Base-by-base conservation (phyloP, 2,888 invertebrate genomes). In the Cataglyphis livida region DNA sequence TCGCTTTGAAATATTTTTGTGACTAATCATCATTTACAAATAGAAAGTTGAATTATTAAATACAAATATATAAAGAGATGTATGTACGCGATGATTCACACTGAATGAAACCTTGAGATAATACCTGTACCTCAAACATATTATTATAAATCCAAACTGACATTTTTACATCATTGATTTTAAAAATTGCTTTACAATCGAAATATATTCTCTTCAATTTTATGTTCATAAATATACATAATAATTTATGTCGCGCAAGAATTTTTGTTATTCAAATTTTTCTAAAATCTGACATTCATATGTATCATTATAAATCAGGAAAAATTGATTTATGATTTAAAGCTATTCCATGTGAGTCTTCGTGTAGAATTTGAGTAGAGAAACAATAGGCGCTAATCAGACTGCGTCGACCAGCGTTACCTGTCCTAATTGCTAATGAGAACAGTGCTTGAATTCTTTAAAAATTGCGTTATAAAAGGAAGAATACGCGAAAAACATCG, bases 331-430 rank as follows among this genome's bases (percentile, higher is more conserved):
- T 41, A 32, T 10, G n/a, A 44, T 28, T 0, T 57, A 10, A 41
- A 41, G 28, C 9, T 44, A 32, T 32, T 21, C 12, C 3, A 21
- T 4, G 9, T 57, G 18, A 78, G 35, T 59, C 32, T 44, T 70
- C 15, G 57, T 28, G 15, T 68, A 48, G 18, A 70, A 59, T 70
- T 32, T 32, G 7, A 7, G 35, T n/a, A 48, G 25, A 35, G 70
- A 70, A 48, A 70, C 59, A 57, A 25, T 28, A 68, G 28, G 41
- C 57, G 41, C 41, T 70, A 79, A 79, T 79, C 59, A 44, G 18
- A 79, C 44, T 68, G 57, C 25, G 32, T 38, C 59, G 7, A 32
- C 32, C n/a, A 15, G 12, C 21, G 57, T 44, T 44, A 35, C 35
- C n/a, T 54, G 38, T 35, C 41, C 21, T 61, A 79, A 79, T 79